Conservation (phyloP, 2,888 invertebrate genomes). For the Lissonota sp. region DNA sequence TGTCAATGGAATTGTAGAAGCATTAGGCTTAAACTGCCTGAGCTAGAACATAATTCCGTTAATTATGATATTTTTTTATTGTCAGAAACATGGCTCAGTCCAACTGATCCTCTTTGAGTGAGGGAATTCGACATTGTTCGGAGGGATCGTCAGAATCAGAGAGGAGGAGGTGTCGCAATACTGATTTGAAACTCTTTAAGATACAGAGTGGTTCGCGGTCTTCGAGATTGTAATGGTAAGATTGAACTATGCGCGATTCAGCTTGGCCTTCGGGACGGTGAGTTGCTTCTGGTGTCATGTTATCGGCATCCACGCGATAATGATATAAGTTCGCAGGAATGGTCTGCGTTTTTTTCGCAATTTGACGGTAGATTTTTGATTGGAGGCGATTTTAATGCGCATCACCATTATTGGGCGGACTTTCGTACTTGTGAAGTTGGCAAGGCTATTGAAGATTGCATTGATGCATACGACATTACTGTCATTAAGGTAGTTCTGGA, state of each 20-base stretch:
- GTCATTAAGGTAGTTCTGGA: no score
- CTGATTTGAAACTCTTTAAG: conserved; percentile 23
- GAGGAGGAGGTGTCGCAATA: conserved; percentile 41
- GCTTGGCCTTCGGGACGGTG: conserved; percentile 15
- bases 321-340: neutral
- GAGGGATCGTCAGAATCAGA: conserved; percentile 1
- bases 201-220: conserved; percentile 9
- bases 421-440: conserved; percentile 8
- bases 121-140: conserved; percentile 45
- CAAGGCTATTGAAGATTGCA: neutral
- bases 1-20: no score
- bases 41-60: no score
- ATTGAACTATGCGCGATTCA: conserved; percentile 46
- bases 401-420: conserved; percentile 33
- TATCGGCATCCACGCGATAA: conserved; percentile 21
- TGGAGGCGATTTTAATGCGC: conserved; percentile 29
- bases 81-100: conserved; percentile 46
- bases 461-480: neutral
- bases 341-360: conserved; percentile 33
- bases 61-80: conserved; percentile 36
- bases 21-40: no score
- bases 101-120: neutral
- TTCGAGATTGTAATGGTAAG: conserved; percentile 39
- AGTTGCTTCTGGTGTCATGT: conserved; percentile 23
- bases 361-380: conserved; percentile 33